phyloP scores from a whole-genome alignment of 2,113 vertebrate species.

The Phalacrocorax brasilianus region DNA sequence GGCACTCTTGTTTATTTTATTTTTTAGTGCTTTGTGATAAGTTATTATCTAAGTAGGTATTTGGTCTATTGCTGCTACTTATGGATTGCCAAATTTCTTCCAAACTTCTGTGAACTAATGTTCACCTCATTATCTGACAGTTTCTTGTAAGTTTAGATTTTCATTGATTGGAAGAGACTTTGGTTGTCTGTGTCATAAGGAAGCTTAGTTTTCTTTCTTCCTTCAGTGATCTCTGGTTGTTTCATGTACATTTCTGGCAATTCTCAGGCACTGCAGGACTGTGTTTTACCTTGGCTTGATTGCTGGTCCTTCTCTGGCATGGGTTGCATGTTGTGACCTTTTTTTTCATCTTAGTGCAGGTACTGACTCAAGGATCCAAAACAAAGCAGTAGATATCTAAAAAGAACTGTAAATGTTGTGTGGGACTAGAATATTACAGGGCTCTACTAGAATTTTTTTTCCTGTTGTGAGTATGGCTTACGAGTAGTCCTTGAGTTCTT shows the following conservation, averaged over 20 bases:
- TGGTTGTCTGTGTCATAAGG: background rate
- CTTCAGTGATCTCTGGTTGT: background rate
- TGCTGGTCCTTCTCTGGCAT: background rate
- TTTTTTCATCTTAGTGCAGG: background rate
- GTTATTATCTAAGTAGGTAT: background rate
- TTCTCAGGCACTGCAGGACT: background rate
- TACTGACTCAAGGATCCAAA: background rate
- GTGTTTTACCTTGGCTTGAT: background rate
- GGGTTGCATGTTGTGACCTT: background rate
- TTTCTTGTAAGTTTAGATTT: background rate
- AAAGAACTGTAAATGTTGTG: background rate
- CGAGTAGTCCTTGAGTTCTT: background rate
- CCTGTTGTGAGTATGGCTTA: background rate
- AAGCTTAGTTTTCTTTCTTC: background rate
- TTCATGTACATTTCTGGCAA: background rate
- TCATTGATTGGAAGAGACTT: background rate
- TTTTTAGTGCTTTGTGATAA: background rate
- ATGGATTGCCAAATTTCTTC: background rate
- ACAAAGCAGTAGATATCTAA: background rate
- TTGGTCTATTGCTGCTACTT: background rate
- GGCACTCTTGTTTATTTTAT: background rate
- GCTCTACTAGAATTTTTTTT: background rate
- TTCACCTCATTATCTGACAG: background rate
- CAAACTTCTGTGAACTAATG: background rate
- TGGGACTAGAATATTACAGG: background rate